A percentile compares a stretch with the other conserved stretches of the same genome.
Conservation (phyloP, 2,113 vertebrate species). For the Sprattus sprattus region DNA sequence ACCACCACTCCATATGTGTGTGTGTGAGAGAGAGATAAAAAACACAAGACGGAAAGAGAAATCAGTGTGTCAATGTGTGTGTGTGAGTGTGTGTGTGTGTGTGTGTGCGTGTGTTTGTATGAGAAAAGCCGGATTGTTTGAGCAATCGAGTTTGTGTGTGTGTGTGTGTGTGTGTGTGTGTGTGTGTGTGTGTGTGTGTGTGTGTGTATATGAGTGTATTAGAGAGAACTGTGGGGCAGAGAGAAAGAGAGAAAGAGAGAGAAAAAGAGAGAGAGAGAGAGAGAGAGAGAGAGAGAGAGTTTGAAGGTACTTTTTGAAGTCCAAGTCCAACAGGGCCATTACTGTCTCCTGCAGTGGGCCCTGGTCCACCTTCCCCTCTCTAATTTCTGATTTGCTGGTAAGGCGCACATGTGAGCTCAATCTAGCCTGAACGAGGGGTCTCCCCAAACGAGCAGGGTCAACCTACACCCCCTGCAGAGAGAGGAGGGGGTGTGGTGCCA, state of each 20-base stretch:
- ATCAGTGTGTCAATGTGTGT: not conserved
- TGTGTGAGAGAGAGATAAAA: not conserved
- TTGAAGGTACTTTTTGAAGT: not conserved
- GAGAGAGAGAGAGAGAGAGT: not conserved
- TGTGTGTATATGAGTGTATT: not conserved
- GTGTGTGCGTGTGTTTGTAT: not conserved
- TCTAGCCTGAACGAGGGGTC: conserved; percentile 29
- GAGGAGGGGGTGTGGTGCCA: not conserved
- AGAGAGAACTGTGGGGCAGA: not conserved
- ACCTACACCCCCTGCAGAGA: conserved; percentile 25
- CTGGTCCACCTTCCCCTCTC: conserved; percentile 28
- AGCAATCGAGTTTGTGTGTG: not conserved
- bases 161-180: not conserved
- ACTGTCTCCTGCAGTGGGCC: not conserved
- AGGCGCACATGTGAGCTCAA: conserved; percentile 33
- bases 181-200: not conserved
- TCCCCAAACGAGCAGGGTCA: conserved; percentile 28
- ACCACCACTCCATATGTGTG: not conserved
- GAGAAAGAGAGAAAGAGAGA: not conserved
- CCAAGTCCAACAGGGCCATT: not conserved
- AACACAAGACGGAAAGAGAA: no score
- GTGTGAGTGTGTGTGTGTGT: not conserved
- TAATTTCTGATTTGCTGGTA: conserved; percentile 10
- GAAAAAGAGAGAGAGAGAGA: not conserved
- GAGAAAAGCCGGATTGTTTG: not conserved